Base-by-base conservation (phyloP, 2,797 vertebrate genomes). In the Enteromius fasciolatus region DNA sequence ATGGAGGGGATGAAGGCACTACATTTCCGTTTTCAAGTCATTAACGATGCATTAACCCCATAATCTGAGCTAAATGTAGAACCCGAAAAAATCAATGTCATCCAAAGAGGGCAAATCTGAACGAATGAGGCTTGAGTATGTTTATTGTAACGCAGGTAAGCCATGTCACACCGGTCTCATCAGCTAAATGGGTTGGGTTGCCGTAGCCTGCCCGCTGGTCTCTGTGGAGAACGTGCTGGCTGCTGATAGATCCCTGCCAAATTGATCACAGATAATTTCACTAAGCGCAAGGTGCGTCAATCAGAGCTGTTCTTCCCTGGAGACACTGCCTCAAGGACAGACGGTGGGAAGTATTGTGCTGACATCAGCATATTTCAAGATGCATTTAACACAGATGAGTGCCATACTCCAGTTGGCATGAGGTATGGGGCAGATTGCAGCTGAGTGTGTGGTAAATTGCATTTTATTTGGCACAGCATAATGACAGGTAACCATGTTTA, bases 241-340 rank as follows among this genome's bases (percentile, higher is more conserved):
- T 54, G 74, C 54, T 59, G 68, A 74, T 76, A 79, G 52, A 76
- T 63, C 50, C 46, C 76, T 86, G 87, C 89, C 89, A 88, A 87
- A 86, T 87, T 75, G 81, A 85, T 87, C 85, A 79, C 82, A 85
- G 82, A 87, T 86, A 84, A 87, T 86, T 86, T 85, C 87, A 86
- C 87, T 86, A 81, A 76, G 86, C 84, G 41, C 68, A 74, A 86
- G 86, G 77, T 82, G 76, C 64, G 84, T 88, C 87, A 88, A 64
- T 86, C 81, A 77, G 74, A n/a, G 25, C 75, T 78, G 54, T 82
- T 86, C 81, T 83, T 80, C 85, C 84, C 81, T 41, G 23, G 80
- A 81, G 82, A 66, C 70, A 17, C 70, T 80, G 41, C 59, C 76
- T 87, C 88, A 89, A 87, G 87, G 87, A 86, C 89, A 81, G 72